Evolutionary conservation across 2,113 vertebrate species (phyloP).

Genomic region (Potamarius usumacintae): DNA sequence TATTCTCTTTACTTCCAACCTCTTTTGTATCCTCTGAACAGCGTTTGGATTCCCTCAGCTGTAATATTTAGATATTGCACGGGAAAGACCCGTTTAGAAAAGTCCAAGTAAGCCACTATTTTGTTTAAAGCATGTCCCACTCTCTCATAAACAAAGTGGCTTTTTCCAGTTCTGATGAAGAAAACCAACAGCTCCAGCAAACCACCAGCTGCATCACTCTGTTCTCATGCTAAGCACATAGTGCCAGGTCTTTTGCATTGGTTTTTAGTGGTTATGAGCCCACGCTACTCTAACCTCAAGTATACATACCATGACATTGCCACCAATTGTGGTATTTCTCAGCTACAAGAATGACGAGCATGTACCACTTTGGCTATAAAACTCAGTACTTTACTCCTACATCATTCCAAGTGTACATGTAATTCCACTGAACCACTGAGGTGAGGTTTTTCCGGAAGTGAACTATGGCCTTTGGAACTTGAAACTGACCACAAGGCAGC

Average conservation of each 20-base stretch:
- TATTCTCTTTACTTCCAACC: background rate
- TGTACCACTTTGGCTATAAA: background rate
- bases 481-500: slow-evolving; percentile 19
- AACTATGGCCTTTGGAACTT: background rate
- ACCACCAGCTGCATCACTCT: background rate
- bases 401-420: slow-evolving; percentile 6
- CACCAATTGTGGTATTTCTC: slow-evolving; percentile 22
- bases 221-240: slow-evolving; percentile 28
- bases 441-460: background rate
- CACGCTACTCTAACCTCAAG: slow-evolving; percentile 10
- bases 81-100: background rate
- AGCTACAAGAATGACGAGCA: background rate
- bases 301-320: slow-evolving; percentile 32
- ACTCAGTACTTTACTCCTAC: background rate
- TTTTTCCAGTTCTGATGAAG: background rate
- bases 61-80: background rate
- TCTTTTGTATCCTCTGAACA: background rate
- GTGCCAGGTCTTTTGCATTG: slow-evolving; percentile 28
- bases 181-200: slow-evolving; percentile 8
- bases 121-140: slow-evolving; percentile 1
- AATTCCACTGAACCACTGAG: slow-evolving; percentile 14
- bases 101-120: slow-evolving; percentile 27
- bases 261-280: slow-evolving; percentile 28
- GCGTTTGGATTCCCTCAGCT: background rate
- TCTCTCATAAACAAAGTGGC: background rate